Evolutionary conservation across 2,888 invertebrate genomes (phyloP).

Genomic region (Synanthedon formicaeformis): DNA sequence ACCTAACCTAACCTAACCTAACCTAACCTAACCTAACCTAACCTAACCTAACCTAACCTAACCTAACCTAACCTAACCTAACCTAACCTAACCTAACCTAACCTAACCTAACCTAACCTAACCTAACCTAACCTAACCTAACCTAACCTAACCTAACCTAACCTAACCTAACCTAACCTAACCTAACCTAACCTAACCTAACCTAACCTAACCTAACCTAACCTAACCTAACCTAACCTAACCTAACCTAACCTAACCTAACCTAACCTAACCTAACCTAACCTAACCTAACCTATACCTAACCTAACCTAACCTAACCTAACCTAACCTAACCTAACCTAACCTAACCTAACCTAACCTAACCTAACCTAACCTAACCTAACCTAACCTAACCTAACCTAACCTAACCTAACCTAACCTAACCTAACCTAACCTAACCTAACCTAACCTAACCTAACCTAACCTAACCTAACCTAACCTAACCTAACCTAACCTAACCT

Average conservation of each 20-base stretch:
- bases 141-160: constrained; percentile 2
- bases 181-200: constrained; percentile 3
- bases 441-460: constrained; percentile 1
- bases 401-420: constrained; percentile 2
- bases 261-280: constrained; percentile 1
- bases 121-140: constrained; percentile 1
- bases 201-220: constrained; percentile 2
- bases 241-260: constrained; percentile 2
- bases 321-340: constrained; percentile 1
- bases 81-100: not conserved
- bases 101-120: constrained; percentile 3
- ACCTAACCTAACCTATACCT: not conserved
- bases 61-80: constrained; percentile 1
- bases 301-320: constrained; percentile 1
- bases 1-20: constrained; percentile 2
- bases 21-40: constrained; percentile 1
- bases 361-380: not conserved
- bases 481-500: constrained; percentile 1
- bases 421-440: constrained; percentile 1
- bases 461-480: constrained; percentile 1
- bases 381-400: not conserved
- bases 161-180: constrained; percentile 3
- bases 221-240: constrained; percentile 2
- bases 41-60: not conserved
- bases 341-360: not conserved